A percentile compares a stretch with the other conserved stretches of the same genome.
Evolutionary conservation across 2,113 vertebrate species (phyloP).

Genomic region (Emydocephalus ijimae): DNA sequence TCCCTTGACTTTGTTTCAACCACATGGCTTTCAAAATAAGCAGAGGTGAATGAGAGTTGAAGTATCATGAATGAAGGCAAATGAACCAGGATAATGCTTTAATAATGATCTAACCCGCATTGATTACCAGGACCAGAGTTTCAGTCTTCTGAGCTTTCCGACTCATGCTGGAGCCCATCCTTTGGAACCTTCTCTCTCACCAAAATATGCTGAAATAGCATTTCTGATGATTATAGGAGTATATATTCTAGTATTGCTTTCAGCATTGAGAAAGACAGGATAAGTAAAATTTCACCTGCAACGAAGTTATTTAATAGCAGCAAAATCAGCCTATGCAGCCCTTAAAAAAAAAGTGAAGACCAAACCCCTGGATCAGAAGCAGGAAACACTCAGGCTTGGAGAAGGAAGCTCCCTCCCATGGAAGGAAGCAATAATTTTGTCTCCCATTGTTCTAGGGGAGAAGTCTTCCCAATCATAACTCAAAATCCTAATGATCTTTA

Average conservation of each 20-base stretch:
- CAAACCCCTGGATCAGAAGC: background rate
- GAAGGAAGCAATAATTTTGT: slow-evolving; percentile 1
- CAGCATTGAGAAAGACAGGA: background rate
- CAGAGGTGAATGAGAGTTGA: background rate
- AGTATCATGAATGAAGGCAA: background rate
- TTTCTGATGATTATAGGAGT: background rate
- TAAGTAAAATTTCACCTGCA: background rate
- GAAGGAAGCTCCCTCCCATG: background rate
- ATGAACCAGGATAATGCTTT: background rate
- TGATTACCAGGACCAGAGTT: background rate
- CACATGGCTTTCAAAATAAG: too few relatives aligned
- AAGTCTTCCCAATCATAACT: background rate
- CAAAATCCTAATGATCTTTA: background rate
- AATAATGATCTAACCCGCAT: background rate
- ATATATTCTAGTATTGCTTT: background rate
- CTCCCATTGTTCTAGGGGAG: background rate
- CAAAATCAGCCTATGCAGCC: background rate
- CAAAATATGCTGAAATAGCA: background rate
- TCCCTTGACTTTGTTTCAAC: background rate
- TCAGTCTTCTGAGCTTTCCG: background rate
- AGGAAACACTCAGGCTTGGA: background rate
- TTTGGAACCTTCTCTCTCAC: background rate
- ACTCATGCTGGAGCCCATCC: background rate
- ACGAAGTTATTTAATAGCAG: background rate
- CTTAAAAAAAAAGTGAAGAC: too few relatives aligned